Percentiles rank a stretch among this genome's conserved stretches.
These are phyloP conservation scores for Bos javanicus DNA, from an alignment of 2,113 vertebrate species.

Conservation along the genomic window DNA sequence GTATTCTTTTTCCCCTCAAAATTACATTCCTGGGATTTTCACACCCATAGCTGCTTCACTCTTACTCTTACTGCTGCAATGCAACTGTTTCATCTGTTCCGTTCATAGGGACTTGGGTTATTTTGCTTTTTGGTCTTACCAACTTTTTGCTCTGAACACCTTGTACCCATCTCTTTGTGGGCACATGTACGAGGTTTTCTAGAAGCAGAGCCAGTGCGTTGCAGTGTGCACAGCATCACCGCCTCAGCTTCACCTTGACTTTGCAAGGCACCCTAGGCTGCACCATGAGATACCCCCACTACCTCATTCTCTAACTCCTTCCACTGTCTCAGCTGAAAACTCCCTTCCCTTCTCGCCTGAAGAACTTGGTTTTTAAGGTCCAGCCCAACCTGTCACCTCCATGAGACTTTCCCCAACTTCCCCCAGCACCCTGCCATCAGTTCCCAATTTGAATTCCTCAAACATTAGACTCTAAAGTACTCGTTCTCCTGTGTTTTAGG, in stretches of 20 bases:
- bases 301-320: neutral
- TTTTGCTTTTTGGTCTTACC: neutral
- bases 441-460: neutral
- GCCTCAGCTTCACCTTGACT: neutral
- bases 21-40: neutral
- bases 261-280: fast-evolving
- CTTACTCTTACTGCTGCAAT: neutral
- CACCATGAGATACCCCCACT: fast-evolving
- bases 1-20: no score
- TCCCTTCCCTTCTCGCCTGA: neutral
- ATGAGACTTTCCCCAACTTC: neutral
- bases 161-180: neutral
- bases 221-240: neutral
- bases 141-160: neutral
- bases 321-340: neutral
- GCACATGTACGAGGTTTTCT: neutral
- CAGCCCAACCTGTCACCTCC: neutral
- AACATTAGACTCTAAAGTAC: neutral
- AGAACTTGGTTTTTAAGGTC: neutral
- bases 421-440: neutral
- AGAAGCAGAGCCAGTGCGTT: neutral
- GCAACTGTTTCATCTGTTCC: neutral
- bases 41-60: neutral
- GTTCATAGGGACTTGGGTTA: neutral
- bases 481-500: neutral